These are phyloP conservation scores for Spinibarbus caldwelli DNA, from an alignment of 2,797 vertebrate species.

Conservation along the genomic window DNA sequence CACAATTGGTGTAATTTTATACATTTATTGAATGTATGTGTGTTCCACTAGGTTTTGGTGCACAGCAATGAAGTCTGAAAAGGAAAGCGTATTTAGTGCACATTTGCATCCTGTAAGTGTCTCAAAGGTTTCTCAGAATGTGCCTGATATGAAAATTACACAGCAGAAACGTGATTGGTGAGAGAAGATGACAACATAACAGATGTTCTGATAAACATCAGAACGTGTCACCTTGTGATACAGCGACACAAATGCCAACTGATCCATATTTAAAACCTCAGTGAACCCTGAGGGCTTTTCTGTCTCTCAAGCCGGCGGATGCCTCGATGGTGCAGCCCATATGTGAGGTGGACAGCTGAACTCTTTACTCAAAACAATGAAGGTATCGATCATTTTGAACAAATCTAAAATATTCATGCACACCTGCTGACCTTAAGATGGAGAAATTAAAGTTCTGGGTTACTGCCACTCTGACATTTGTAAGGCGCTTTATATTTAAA, in stretches of 20 bases:
- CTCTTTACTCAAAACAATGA: neutral
- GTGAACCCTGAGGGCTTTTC: conserved; percentile 57
- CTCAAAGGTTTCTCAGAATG: neutral
- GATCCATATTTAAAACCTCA: conserved; percentile 67
- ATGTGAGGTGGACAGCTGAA: conserved; percentile 5
- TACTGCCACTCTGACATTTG: neutral
- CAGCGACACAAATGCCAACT: conserved; percentile 62
- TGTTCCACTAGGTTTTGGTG: neutral
- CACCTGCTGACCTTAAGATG: conserved; percentile 32
- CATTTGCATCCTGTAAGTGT: neutral
- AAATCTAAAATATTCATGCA: conserved; percentile 24
- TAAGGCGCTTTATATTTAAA: neutral
- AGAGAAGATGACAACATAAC: neutral
- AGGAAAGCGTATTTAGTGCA: neutral
- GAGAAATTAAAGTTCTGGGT: conserved; percentile 21
- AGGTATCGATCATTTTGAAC: conserved; percentile 8
- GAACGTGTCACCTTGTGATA: conserved; percentile 13
- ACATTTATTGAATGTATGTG: neutral
- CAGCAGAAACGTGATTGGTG: neutral
- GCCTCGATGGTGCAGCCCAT: conserved; percentile 54
- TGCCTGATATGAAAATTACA: neutral
- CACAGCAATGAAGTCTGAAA: neutral
- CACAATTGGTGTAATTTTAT: neutral
- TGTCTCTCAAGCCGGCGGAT: conserved; percentile 50
- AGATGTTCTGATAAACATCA: conserved; percentile 12